These are phyloP conservation scores for Drosophila micromelanica DNA, from an alignment of 1,140 invertebrate genomes.

Conservation along the genomic window DNA sequence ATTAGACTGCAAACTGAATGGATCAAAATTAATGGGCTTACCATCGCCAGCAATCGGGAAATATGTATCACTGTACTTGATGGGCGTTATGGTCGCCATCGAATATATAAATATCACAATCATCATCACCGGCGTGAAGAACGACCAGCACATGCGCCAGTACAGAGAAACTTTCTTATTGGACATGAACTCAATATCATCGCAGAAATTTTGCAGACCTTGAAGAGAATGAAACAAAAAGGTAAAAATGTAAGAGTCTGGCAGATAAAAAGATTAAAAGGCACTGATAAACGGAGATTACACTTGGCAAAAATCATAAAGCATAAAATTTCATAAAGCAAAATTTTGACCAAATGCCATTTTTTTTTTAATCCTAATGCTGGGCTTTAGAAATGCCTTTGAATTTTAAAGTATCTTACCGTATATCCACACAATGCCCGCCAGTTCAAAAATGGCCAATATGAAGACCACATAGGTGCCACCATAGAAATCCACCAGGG, in stretches of 20 bases:
- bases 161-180: conserved; percentile 89
- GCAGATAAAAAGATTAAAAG: too few relatives aligned
- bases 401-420: conserved; percentile 85
- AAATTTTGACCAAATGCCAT: too few relatives aligned
- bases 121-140: conserved; percentile 90
- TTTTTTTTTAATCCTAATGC: too few relatives aligned
- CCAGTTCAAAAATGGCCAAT: conserved; percentile 89
- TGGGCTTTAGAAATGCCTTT: neutral
- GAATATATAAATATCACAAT: conserved; percentile 89
- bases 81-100: conserved; percentile 85
- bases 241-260: too few relatives aligned
- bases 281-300: too few relatives aligned
- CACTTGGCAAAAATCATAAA: too few relatives aligned
- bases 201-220: conserved; percentile 89
- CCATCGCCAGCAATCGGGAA: conserved; percentile 85
- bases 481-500: conserved; percentile 93
- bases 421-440: conserved; percentile 91
- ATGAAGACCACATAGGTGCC: conserved; percentile 92
- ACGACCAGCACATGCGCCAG: conserved; percentile 92
- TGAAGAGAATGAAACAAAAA: neutral
- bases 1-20: neutral
- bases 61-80: conserved; percentile 85
- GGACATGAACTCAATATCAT: conserved; percentile 92
- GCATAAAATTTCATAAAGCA: too few relatives aligned
- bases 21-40: conserved; percentile 32